phyloP scores from a whole-genome alignment of 2,797 vertebrate genomes.

The Siniperca undulata region DNA sequence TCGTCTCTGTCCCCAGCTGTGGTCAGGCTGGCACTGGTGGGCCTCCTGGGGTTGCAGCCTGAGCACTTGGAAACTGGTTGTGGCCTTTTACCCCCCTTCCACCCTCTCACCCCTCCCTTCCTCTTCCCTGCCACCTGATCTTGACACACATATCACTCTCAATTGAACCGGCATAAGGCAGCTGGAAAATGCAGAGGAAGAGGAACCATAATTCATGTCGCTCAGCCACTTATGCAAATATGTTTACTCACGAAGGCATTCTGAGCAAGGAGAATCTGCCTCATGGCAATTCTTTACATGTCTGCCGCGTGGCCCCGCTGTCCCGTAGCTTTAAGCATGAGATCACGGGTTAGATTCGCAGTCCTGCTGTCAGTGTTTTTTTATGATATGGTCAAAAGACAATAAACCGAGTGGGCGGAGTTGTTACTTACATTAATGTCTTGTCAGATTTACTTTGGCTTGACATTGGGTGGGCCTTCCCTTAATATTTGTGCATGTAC shows the following conservation, averaged over 20 bases:
- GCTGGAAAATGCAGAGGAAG: slow-evolving; percentile 75
- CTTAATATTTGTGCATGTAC: background rate
- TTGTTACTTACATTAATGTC: slow-evolving; percentile 42
- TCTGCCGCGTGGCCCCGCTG: slow-evolving; percentile 55
- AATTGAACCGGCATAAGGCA: slow-evolving; percentile 77
- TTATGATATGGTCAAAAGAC: slow-evolving; percentile 57
- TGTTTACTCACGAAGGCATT: slow-evolving; percentile 82
- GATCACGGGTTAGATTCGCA: slow-evolving; percentile 54
- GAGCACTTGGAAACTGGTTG: slow-evolving; percentile 69
- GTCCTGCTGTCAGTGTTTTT: slow-evolving; percentile 62
- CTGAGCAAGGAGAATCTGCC: slow-evolving; percentile 67
- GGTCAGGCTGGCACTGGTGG: slow-evolving; percentile 58
- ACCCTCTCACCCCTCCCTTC: slow-evolving; percentile 25
- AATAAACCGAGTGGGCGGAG: slow-evolving; percentile 23
- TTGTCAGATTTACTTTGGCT: slow-evolving; percentile 20
- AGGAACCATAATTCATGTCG: slow-evolving; percentile 79
- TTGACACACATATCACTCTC: slow-evolving; percentile 83
- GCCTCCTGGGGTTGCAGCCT: slow-evolving; percentile 67
- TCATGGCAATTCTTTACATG: slow-evolving; percentile 73
- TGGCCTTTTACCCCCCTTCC: slow-evolving; percentile 58
- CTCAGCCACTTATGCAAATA: slow-evolving; percentile 83
- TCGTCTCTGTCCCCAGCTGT: slow-evolving; percentile 77
- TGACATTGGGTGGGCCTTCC: background rate
- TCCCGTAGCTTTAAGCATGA: slow-evolving; percentile 52
- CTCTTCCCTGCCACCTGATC: slow-evolving; percentile 80